These are phyloP conservation scores for Alfaro cultratus DNA, from an alignment of 2,797 vertebrate genomes.

Conservation along the genomic window DNA sequence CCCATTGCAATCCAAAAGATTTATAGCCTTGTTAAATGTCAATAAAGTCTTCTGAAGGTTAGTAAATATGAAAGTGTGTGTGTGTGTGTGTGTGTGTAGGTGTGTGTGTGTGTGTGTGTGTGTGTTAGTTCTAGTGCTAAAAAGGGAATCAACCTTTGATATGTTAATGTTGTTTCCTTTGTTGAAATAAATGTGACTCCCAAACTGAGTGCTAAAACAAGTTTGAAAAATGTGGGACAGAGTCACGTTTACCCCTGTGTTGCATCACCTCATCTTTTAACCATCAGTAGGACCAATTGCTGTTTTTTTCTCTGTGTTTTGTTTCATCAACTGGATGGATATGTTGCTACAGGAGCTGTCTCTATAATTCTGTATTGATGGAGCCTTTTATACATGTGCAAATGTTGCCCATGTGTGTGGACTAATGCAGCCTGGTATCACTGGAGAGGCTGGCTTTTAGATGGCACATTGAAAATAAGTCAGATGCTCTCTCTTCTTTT, in stretches of 20 bases:
- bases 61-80: not conserved
- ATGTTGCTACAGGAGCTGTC: constrained; percentile 3
- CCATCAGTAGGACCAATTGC: not conserved
- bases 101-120: no score
- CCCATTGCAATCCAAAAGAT: not conserved
- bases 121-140: not conserved
- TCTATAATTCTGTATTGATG: not conserved
- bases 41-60: not conserved
- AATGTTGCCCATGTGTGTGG: not conserved
- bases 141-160: not conserved
- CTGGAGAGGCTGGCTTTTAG: constrained; percentile 10
- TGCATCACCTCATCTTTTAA: constrained; percentile 6
- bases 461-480: not conserved
- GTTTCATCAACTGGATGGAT: constrained; percentile 1
- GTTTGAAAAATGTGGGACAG: not conserved
- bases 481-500: not conserved
- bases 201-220: not conserved
- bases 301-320: not conserved
- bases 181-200: not conserved
- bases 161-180: not conserved
- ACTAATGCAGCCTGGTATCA: constrained; percentile 6
- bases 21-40: not conserved
- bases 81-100: no score
- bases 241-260: not conserved
- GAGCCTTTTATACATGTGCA: not conserved